Conservation (phyloP, 2,888 invertebrate genomes). For the Steinernema carpocapsae region DNA sequence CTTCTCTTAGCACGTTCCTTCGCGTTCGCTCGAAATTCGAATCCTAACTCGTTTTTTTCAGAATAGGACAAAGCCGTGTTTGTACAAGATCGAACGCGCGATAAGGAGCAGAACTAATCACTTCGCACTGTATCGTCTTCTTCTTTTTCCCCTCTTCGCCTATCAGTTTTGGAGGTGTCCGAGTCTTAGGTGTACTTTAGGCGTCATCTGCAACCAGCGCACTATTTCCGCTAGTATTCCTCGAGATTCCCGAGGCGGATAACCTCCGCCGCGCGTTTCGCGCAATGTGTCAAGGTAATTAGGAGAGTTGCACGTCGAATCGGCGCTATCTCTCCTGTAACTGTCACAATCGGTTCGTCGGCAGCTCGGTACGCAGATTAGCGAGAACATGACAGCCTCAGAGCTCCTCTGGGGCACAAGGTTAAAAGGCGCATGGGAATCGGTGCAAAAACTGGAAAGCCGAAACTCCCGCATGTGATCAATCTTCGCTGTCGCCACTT, state of each 20-base stretch:
- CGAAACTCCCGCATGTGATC: slow-evolving; percentile 34
- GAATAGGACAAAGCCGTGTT: slow-evolving; percentile 33
- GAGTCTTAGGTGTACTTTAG: neutral
- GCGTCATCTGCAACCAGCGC: neutral
- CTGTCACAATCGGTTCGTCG: slow-evolving; percentile 35
- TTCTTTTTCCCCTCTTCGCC: neutral
- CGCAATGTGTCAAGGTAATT: slow-evolving; percentile 35
- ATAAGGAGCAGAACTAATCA: slow-evolving; percentile 16
- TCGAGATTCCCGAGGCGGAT: slow-evolving; percentile 22
- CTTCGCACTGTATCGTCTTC: neutral
- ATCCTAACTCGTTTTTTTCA: slow-evolving; percentile 34
- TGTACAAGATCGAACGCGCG: slow-evolving; percentile 15
- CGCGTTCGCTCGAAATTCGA: slow-evolving; percentile 28
- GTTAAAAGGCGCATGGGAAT: neutral
- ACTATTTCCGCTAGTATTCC: neutral
- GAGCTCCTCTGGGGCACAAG: neutral
- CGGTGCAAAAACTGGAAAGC: slow-evolving; percentile 4
- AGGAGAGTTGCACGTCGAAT: slow-evolving; percentile 30
- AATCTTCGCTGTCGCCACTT: neutral
- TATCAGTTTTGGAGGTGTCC: neutral
- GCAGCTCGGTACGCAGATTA: slow-evolving; percentile 9
- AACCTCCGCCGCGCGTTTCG: slow-evolving; percentile 17
- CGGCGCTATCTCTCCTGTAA: slow-evolving; percentile 31
- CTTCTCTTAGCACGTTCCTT: slow-evolving; percentile 23
- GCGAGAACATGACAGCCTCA: neutral